Conservation (phyloP, 2,113 vertebrate genomes). For the Nettapus auritus region DNA sequence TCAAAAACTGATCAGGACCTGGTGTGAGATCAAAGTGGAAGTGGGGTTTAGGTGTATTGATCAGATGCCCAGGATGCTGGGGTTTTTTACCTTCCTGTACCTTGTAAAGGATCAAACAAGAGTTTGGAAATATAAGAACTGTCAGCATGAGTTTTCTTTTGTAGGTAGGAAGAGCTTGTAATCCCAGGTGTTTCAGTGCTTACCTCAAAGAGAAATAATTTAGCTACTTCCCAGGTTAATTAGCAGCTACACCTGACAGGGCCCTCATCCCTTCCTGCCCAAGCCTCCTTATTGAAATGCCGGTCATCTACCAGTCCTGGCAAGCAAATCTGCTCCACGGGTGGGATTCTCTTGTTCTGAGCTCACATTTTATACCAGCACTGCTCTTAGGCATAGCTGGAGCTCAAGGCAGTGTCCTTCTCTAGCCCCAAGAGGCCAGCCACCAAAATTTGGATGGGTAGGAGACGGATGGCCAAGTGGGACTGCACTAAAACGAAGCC, state of each 20-base stretch:
- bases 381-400: neutral
- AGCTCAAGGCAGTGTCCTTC: neutral
- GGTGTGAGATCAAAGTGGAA: slow-evolving; percentile 47
- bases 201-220: neutral
- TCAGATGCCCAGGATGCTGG: neutral
- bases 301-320: neutral
- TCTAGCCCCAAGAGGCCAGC: neutral
- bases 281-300: neutral
- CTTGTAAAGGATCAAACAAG: slow-evolving; percentile 5
- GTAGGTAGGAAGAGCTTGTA: neutral
- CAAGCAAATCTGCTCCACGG: accelerated
- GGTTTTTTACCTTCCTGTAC: neutral
- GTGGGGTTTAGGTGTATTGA: slow-evolving; percentile 45
- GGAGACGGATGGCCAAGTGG: neutral
- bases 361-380: accelerated
- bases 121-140: neutral
- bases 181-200: neutral
- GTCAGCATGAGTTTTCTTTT: neutral
- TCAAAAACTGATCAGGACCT: slow-evolving; percentile 53
- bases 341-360: neutral
- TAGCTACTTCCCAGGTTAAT: neutral
- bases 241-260: accelerated
- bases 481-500: neutral
- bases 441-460: accelerated
- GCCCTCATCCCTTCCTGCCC: neutral